phyloP scores from a whole-genome alignment of 2,113 vertebrate species.

The Leucopternis melanops region DNA sequence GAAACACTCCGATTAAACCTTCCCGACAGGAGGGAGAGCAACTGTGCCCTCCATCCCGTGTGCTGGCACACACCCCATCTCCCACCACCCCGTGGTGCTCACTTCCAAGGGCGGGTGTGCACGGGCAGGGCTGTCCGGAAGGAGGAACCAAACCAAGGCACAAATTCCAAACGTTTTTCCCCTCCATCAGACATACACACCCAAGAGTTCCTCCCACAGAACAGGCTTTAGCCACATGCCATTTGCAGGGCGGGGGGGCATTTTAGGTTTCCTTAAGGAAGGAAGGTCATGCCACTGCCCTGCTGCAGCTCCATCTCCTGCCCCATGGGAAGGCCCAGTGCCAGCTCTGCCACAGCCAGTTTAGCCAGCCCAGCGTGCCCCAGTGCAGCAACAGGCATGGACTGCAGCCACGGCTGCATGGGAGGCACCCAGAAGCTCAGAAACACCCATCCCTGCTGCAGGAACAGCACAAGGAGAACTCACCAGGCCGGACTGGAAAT shows the following conservation, averaged over 20 bases:
- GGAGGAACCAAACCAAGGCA: background rate
- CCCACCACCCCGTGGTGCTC: rapidly evolving
- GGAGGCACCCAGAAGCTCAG: background rate
- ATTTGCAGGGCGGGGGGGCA: rapidly evolving
- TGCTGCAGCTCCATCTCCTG: background rate
- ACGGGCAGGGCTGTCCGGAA: background rate
- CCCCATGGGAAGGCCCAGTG: background rate
- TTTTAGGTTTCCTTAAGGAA: background rate
- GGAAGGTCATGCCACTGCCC: background rate
- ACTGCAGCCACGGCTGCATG: background rate
- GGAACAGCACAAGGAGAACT: rapidly evolving
- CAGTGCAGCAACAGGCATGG: background rate
- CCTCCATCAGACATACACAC: background rate
- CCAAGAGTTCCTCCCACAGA: background rate
- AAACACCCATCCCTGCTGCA: background rate
- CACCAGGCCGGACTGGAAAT: background rate
- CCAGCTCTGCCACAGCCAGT: background rate
- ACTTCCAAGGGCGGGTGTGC: background rate
- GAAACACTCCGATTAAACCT: background rate
- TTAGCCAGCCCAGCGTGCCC: background rate
- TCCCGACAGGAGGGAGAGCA: rapidly evolving
- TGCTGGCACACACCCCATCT: background rate
- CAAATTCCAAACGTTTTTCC: background rate
- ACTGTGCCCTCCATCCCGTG: rapidly evolving
- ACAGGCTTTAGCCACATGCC: background rate